Base-by-base conservation (phyloP, 2,113 vertebrate genomes). In the Nipponia nippon region DNA sequence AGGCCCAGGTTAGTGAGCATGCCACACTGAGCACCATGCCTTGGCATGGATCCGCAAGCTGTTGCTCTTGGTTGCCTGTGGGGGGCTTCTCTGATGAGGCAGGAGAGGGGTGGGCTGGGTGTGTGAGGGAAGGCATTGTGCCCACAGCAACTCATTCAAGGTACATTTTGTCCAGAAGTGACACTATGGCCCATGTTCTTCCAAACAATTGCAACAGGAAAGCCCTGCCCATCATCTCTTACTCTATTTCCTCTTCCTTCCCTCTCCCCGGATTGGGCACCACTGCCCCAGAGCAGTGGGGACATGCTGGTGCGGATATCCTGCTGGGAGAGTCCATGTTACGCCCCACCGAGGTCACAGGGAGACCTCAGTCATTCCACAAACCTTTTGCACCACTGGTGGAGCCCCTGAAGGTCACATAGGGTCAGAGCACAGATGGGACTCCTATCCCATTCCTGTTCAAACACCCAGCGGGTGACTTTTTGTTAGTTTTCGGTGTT, bases 361-460 rank as follows among this genome's bases (percentile, higher is more conserved):
- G 59, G 76, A 91, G 49, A 72, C 17, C 67, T 84, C 72, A 50
- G 44, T 63, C 72, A 65, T 20, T 90, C 27, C 67, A 59, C n/a
- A 89, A 52, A 88, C 4, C n/a, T 92, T 85, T 67, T 55, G 38
- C 40, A 78, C 4, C 29, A 23, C 27, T 59, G 78, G 22, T 80
- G 58, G 46, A 87, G 40, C 50, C 46, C 49, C 49, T 58, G 79
- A 67, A 86, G 77, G 84, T 93, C 95, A 79, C 65, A 47, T 40
- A 18, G 62, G 83, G 85, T 94, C 91, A 94, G 72, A 78, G 34
- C 69, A 95, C 90, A 95, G 92, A 83, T 49, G 79, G 53, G n/a
- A 65, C 36, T 90, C 36, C 44, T 36, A 30, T 89, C 49, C 23
- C n/a, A 73, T 32, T 67, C 22, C 55, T 69, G 58, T 61, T 84